These are phyloP conservation scores for Aphelenchoides avenae DNA, from an alignment of 1,140 invertebrate genomes.

Conservation along the genomic window DNA sequence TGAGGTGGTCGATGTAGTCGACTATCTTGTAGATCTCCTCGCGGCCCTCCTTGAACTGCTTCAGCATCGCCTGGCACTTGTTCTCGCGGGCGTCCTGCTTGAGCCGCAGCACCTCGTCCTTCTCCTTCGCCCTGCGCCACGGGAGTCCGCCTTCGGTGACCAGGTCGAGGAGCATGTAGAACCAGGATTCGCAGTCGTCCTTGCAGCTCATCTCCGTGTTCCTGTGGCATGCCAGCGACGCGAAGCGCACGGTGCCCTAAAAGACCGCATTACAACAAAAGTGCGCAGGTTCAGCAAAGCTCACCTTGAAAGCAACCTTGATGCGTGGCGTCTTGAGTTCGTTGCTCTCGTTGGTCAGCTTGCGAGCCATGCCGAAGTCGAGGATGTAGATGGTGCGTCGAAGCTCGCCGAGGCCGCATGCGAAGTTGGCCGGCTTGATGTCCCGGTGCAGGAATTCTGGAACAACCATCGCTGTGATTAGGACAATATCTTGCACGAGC, in stretches of 20 bases:
- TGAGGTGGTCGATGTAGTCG: slow-evolving; percentile 37
- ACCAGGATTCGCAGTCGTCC: slow-evolving; percentile 38
- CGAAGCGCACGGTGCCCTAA: too few species aligned
- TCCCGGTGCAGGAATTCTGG: slow-evolving; percentile 10
- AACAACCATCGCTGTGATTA: neutral
- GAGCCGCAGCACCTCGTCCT: slow-evolving; percentile 22
- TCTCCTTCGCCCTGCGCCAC: slow-evolving; percentile 27
- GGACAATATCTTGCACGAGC: slow-evolving; percentile 16
- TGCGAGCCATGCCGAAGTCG: too few species aligned
- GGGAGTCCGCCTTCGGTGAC: slow-evolving; percentile 22
- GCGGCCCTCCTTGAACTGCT: too few species aligned
- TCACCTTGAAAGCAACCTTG: slow-evolving; percentile 33
- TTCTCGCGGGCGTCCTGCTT: too few species aligned
- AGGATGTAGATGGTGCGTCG: too few species aligned
- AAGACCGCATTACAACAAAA: slow-evolving; percentile 28
- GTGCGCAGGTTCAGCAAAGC: slow-evolving; percentile 19
- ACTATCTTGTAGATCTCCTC: slow-evolving; percentile 19
- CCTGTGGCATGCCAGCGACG: slow-evolving; percentile 35
- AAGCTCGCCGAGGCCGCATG: slow-evolving; percentile 10
- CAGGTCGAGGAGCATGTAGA: slow-evolving; percentile 39
- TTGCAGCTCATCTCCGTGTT: too few species aligned
- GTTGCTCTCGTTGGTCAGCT: slow-evolving; percentile 3
- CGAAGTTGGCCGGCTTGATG: slow-evolving; percentile 23
- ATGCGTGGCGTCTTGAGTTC: slow-evolving; percentile 12
- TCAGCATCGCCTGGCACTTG: too few species aligned